A percentile compares a stretch with the other conserved stretches of the same genome.
phyloP scores from a whole-genome alignment of 2,797 vertebrate species.

The Arnoldichthys spilopterus region DNA sequence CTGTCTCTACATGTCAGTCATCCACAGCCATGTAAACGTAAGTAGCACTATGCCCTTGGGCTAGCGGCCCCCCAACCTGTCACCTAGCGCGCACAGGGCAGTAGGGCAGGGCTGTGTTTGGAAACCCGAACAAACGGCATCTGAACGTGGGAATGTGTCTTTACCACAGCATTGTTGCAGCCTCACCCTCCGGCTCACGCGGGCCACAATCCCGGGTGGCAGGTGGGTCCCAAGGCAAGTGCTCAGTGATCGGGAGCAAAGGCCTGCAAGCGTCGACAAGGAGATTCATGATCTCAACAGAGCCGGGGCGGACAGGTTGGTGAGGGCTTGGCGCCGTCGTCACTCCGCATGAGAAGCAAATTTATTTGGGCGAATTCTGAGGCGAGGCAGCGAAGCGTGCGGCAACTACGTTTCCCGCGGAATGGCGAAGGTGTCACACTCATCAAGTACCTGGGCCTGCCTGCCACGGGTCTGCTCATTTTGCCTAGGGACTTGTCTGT shows the following conservation, averaged over 20 bases:
- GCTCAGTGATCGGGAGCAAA: constrained; percentile 78
- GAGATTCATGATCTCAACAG: constrained; percentile 80
- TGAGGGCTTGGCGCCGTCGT: constrained; percentile 64
- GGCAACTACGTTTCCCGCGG: constrained; percentile 77
- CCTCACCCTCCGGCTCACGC: constrained; percentile 63
- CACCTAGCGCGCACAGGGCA: constrained; percentile 56
- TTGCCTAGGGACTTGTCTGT: constrained; percentile 85
- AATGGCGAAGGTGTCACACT: constrained; percentile 82
- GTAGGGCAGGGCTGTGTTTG: constrained; percentile 63
- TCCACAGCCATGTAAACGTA: constrained; percentile 66
- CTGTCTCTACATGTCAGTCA: constrained; percentile 64
- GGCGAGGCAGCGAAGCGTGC: constrained; percentile 79
- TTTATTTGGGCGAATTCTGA: constrained; percentile 81
- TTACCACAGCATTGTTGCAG: constrained; percentile 62
- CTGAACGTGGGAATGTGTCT: constrained; percentile 75
- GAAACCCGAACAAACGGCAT: constrained; percentile 71
- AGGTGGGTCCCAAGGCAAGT: constrained; percentile 74
- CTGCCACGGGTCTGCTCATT: constrained; percentile 74
- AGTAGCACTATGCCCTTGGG: constrained; percentile 65
- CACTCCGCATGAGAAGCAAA: constrained; percentile 79
- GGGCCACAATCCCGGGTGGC: constrained; percentile 44
- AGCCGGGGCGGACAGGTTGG: constrained; percentile 79
- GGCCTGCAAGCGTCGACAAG: constrained; percentile 79
- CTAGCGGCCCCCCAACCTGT: constrained; percentile 68
- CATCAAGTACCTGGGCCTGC: constrained; percentile 82